Percentiles rank a stretch among this genome's conserved stretches.
phyloP scores from a whole-genome alignment of 2,113 vertebrate species.

The Arizona elegans region DNA sequence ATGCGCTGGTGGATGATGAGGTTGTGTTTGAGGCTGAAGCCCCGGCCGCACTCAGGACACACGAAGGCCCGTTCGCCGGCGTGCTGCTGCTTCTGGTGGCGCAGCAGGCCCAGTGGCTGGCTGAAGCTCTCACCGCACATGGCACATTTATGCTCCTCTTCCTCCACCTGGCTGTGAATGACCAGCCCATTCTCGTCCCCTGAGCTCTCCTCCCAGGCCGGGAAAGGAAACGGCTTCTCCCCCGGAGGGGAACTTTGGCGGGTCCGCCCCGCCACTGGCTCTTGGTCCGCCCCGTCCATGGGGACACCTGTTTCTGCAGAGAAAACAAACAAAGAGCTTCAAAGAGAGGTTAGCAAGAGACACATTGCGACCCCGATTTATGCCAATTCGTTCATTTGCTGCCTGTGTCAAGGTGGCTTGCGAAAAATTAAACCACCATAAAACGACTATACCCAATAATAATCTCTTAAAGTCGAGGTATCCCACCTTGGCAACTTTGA shows the following conservation, averaged over 20 bases:
- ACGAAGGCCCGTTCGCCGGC: neutral
- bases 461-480: neutral
- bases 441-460: neutral
- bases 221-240: neutral
- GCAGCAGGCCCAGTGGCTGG: conserved; percentile 6
- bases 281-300: neutral
- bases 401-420: neutral
- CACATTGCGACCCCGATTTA: fast-evolving
- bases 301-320: neutral
- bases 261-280: fast-evolving
- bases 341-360: no score
- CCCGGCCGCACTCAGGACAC: conserved; percentile 17
- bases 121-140: conserved; percentile 1
- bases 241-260: neutral
- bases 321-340: neutral
- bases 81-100: conserved; percentile 28
- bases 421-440: neutral
- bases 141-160: neutral
- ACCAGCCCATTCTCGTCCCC: conserved; percentile 17
- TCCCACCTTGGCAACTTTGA: neutral
- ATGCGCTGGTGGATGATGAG: conserved; percentile 31
- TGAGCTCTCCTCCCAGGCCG: conserved; percentile 8
- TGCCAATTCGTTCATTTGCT: neutral
- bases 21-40: conserved; percentile 28
- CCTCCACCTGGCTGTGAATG: conserved; percentile 30